Evolutionary conservation across 2,888 invertebrate species (phyloP).

Genomic region (Stegophylla sp.): DNA sequence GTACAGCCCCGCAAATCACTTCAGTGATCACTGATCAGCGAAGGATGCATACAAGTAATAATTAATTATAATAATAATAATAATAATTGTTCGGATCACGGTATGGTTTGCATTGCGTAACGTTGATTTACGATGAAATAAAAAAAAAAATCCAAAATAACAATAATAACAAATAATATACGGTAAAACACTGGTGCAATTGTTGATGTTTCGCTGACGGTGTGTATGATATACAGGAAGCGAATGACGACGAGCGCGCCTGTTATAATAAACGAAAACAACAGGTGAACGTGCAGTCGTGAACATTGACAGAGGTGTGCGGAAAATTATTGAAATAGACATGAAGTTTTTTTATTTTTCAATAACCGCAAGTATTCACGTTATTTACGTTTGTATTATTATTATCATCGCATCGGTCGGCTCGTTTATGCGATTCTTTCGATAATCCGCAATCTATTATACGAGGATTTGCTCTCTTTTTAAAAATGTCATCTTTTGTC

Average conservation of each 20-base stretch:
- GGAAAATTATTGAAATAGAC: no score
- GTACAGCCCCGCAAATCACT: no score
- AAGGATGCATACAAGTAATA: conserved; percentile 37
- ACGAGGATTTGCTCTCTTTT: no score
- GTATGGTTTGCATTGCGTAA: conserved; percentile 14
- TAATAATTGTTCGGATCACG: neutral
- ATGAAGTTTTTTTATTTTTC: conserved; percentile 1
- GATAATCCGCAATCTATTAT: no score
- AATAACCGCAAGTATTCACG: neutral
- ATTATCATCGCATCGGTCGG: neutral
- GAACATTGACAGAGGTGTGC: no score
- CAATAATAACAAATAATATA: conserved; percentile 31
- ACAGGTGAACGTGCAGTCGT: conserved; percentile 55
- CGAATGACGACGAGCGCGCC: neutral
- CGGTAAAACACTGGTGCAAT: neutral
- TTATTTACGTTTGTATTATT: neutral
- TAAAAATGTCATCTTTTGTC: no score
- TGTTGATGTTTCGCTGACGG: conserved; percentile 38
- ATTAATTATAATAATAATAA: no score
- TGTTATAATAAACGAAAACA: conserved; percentile 10
- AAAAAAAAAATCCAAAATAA: conserved; percentile 37
- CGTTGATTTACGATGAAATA: conserved; percentile 12
- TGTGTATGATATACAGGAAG: conserved; percentile 45
- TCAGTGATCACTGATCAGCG: neutral
- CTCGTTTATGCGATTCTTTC: neutral